A percentile compares a stretch with the other conserved stretches of the same genome.
Evolutionary conservation across 53 echinoderm and acorn worm species (phyloP).

Genomic region (Holothuria leucospilota): DNA sequence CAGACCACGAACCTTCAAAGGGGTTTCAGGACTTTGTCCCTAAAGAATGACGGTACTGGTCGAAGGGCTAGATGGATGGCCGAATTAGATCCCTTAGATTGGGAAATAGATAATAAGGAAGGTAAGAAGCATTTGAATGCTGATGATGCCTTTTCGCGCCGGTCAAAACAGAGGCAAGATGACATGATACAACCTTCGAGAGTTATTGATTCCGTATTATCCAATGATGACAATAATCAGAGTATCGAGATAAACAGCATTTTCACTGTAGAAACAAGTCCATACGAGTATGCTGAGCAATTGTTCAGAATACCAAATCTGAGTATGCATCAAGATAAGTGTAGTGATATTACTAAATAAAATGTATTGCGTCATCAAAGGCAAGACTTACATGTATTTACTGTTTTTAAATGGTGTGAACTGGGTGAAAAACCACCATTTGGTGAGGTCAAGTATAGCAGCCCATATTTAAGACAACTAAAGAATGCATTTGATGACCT

Average conservation of each 20-base stretch:
- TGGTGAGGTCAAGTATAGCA: too few relatives aligned
- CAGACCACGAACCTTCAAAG: too few relatives aligned
- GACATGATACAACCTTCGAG: too few relatives aligned
- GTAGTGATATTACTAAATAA: not conserved
- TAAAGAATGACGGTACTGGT: not conserved
- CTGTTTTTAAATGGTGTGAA: slow-evolving; percentile 2
- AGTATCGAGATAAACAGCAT: not conserved
- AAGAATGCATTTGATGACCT: not conserved
- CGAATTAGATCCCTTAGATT: too few relatives aligned
- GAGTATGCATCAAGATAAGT: not conserved
- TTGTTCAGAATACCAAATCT: not conserved
- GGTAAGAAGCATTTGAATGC: not conserved
- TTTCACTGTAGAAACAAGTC: not conserved
- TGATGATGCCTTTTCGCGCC: too few relatives aligned
- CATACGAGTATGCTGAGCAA: not conserved
- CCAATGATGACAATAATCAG: too few relatives aligned
- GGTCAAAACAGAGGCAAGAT: too few relatives aligned
- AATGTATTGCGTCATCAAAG: too few relatives aligned
- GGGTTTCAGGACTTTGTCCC: not conserved
- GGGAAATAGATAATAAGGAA: too few relatives aligned
- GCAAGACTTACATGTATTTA: not conserved
- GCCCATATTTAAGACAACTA: not conserved
- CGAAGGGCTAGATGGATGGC: too few relatives aligned
- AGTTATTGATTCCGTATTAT: too few relatives aligned
- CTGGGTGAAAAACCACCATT: too few relatives aligned